A percentile compares a stretch with the other conserved stretches of the same genome.
Conservation (phyloP, 2,888 invertebrate species). For the Amiota communis region DNA sequence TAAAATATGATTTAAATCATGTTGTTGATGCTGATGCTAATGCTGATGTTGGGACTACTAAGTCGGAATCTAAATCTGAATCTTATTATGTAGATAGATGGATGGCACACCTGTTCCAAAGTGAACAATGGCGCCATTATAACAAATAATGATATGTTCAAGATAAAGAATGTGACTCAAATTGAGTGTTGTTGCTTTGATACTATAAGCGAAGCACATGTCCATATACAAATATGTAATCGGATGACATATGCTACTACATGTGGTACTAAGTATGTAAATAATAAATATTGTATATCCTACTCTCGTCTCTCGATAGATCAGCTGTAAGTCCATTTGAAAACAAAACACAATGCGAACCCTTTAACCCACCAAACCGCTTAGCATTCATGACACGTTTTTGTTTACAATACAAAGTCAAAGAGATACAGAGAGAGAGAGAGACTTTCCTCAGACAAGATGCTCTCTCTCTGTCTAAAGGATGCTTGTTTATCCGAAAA, state of each 20-base stretch:
- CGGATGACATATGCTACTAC: background rate
- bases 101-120: too few relatives aligned
- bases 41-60: too few relatives aligned
- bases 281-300: background rate
- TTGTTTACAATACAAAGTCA: slow-evolving; percentile 51
- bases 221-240: background rate
- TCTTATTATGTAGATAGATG: too few relatives aligned
- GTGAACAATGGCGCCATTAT: too few relatives aligned
- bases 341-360: background rate
- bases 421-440: background rate
- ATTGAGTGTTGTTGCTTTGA: too few relatives aligned
- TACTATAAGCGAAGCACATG: too few relatives aligned
- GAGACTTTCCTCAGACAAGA: too few relatives aligned
- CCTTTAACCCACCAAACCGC: background rate
- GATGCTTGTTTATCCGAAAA: slow-evolving; percentile 45
- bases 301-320: background rate
- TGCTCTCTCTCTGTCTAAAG: slow-evolving; percentile 37
- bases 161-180: too few relatives aligned
- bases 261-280: background rate
- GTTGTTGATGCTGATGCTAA: too few relatives aligned
- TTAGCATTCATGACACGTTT: slow-evolving; percentile 21
- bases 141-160: too few relatives aligned
- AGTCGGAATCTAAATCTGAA: too few relatives aligned
- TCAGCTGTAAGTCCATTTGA: background rate
- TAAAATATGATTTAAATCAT: background rate